Percentiles rank a stretch among this genome's conserved stretches.
Conservation (phyloP, 1,140 invertebrate species). For the Cydia splendana region DNA sequence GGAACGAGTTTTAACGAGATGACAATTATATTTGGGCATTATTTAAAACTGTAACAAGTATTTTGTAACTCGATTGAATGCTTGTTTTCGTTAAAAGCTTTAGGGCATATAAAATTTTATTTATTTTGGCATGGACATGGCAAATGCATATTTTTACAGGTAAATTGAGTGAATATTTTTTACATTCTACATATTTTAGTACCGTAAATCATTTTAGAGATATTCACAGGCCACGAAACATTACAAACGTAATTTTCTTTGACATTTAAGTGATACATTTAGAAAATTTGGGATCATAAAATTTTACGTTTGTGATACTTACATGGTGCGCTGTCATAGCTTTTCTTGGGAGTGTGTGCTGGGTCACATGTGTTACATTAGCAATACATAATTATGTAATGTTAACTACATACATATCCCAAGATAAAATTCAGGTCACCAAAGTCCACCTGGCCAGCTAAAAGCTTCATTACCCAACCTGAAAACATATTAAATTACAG, state of each 20-base stretch:
- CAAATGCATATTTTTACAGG: background rate
- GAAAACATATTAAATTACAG: slow-evolving; percentile 26
- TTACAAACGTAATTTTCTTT: too few species aligned
- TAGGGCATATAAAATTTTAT: slow-evolving; percentile 9
- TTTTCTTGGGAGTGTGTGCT: too few species aligned
- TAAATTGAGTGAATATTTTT: background rate
- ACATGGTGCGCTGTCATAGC: too few species aligned
- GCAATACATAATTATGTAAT: too few species aligned
- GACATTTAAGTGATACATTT: too few species aligned
- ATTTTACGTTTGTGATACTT: too few species aligned
- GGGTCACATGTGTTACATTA: too few species aligned
- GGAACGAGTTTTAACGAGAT: slow-evolving; percentile 34
- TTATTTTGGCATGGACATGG: background rate
- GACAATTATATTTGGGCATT: slow-evolving; percentile 44
- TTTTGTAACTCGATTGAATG: slow-evolving; percentile 23
- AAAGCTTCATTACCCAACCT: background rate
- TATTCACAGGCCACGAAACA: too few species aligned
- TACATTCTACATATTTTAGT: background rate
- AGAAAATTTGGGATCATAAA: too few species aligned
- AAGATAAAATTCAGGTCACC: background rate
- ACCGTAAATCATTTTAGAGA: too few species aligned
- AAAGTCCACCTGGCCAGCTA: slow-evolving; percentile 7
- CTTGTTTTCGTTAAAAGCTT: slow-evolving; percentile 23
- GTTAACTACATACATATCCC: background rate
- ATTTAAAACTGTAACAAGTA: slow-evolving; percentile 36